Conservation (phyloP, 1,140 invertebrate species). For the Drosophila oshimai region DNA sequence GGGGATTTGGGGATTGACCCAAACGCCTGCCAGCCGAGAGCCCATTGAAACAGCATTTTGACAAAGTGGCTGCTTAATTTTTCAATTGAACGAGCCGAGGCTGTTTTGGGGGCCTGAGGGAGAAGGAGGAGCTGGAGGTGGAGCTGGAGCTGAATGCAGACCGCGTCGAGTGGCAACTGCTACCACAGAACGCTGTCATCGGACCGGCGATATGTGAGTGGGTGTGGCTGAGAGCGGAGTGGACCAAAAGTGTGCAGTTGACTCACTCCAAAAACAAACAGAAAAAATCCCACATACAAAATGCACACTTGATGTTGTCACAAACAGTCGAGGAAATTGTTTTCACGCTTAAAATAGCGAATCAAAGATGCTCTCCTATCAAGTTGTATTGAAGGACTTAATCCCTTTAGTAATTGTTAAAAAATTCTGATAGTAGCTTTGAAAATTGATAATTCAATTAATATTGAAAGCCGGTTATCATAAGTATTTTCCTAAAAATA, state of each 20-base stretch:
- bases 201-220: constrained; percentile 28
- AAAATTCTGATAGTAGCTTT: no score
- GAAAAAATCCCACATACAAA: constrained; percentile 53
- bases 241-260: constrained; percentile 62
- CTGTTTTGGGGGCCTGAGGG: constrained; percentile 1
- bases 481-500: no score
- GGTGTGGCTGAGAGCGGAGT: constrained; percentile 27
- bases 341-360: not conserved
- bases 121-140: not conserved
- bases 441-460: no score
- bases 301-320: constrained; percentile 70
- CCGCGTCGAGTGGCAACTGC: constrained; percentile 62
- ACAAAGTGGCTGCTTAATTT: constrained; percentile 79
- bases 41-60: constrained; percentile 73
- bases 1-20: constrained; percentile 21
- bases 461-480: no score
- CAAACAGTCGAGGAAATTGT: constrained; percentile 46
- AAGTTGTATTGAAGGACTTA: no score
- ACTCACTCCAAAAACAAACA: constrained; percentile 48
- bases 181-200: constrained; percentile 67
- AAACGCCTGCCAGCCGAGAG: not conserved
- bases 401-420: constrained; percentile 2
- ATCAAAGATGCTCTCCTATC: not conserved
- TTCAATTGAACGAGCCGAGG: constrained; percentile 60
- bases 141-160: constrained; percentile 36